Evolutionary conservation across 2,888 invertebrate species (phyloP).

Genomic region (Dinocampus coccinellae): DNA sequence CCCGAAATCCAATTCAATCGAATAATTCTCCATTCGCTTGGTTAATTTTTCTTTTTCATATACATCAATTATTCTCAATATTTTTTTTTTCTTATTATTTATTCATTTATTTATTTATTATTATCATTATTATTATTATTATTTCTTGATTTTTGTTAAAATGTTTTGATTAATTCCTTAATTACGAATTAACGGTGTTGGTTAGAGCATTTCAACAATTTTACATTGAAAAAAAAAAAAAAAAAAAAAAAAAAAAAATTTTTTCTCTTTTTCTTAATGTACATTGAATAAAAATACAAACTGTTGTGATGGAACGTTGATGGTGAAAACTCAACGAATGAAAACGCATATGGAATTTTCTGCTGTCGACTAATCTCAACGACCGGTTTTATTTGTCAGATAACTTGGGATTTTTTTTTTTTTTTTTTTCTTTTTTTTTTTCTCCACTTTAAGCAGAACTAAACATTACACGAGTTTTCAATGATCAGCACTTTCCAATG

Average conservation of each 20-base stretch:
- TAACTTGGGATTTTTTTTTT: conserved; percentile 22
- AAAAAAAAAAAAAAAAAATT: too few relatives aligned
- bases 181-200: not conserved
- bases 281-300: conserved; percentile 9
- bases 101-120: not conserved
- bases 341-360: conserved; percentile 35
- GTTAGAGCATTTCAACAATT: not conserved
- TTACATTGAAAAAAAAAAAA: not conserved
- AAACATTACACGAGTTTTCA: conserved; percentile 33
- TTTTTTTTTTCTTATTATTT: too few relatives aligned
- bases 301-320: conserved; percentile 8
- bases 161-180: not conserved
- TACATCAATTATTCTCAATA: too few relatives aligned
- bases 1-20: conserved; percentile 40
- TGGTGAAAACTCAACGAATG: conserved; percentile 30
- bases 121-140: not conserved
- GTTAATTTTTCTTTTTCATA: too few relatives aligned
- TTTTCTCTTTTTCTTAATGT: not conserved
- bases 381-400: conserved; percentile 41
- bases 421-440: conserved; percentile 26
- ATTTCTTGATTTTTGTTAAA: not conserved
- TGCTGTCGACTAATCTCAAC: conserved; percentile 29
- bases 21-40: not conserved
- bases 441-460: conserved; percentile 38
- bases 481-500: conserved; percentile 43